Conservation (phyloP, 2,888 invertebrate species). For the Choreutis nemorana region DNA sequence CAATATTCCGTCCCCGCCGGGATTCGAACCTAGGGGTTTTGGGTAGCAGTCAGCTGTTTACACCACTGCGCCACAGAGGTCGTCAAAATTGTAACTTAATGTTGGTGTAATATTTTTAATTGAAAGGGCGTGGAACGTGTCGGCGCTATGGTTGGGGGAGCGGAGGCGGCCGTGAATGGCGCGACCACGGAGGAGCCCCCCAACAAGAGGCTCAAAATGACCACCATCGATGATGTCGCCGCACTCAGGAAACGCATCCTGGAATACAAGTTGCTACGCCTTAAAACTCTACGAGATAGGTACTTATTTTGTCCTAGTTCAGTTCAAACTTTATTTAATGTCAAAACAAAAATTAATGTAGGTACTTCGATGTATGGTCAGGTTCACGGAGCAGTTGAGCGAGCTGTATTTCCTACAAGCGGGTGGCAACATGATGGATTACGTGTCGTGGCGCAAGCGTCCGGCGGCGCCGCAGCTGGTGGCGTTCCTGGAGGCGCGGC, state of each 20-base stretch:
- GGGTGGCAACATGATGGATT: conserved; percentile 90
- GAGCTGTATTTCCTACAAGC: conserved; percentile 89
- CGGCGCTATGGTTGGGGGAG: conserved; percentile 22
- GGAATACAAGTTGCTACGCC: conserved; percentile 74
- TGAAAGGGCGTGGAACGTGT: conserved; percentile 44
- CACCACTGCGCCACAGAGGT: no score
- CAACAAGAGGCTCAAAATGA: conserved; percentile 31
- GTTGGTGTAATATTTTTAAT: not conserved
- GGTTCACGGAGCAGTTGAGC: conserved; percentile 79
- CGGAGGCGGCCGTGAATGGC: conserved; percentile 16
- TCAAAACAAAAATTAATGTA: no score
- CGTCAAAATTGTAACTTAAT: no score
- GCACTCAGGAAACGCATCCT: conserved; percentile 72
- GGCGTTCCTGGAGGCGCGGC: conserved; percentile 77
- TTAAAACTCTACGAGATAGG: conserved; percentile 75
- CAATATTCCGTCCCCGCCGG: no score
- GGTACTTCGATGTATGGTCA: no score
- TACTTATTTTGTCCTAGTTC: no score
- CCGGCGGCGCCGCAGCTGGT: conserved; percentile 78
- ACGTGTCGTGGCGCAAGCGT: conserved; percentile 82
- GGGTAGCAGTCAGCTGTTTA: no score
- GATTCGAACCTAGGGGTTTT: no score
- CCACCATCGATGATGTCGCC: conserved; percentile 22
- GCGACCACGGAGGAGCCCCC: conserved; percentile 31
- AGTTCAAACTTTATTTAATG: conserved; percentile 8